Conservation (phyloP, 2,797 vertebrate species). For the Phoeniculus purpureus region DNA sequence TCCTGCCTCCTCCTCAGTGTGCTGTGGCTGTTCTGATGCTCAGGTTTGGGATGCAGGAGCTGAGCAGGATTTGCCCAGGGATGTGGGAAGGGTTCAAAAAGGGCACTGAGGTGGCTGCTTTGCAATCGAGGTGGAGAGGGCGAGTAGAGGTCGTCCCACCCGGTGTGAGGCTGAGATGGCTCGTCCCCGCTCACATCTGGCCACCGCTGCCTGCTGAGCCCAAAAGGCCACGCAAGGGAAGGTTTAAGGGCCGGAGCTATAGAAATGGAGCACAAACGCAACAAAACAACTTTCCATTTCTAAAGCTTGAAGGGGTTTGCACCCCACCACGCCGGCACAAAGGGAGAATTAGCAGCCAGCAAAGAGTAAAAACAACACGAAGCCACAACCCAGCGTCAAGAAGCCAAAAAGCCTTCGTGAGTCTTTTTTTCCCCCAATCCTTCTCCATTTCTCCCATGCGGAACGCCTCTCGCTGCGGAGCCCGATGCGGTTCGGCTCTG, state of each 20-base stretch:
- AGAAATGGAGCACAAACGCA: slow-evolving; percentile 39
- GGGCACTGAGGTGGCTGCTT: not conserved
- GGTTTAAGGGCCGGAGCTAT: not conserved
- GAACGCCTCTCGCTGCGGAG: not conserved
- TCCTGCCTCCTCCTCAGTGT: not conserved
- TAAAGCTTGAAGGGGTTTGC: slow-evolving; percentile 24
- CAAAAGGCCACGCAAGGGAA: not conserved
- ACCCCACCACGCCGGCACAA: slow-evolving; percentile 31
- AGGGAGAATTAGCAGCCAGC: slow-evolving; percentile 48
- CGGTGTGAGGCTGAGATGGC: not conserved
- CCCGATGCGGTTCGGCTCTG: not conserved
- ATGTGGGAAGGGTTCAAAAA: not conserved
- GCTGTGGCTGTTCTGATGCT: rapidly evolving
- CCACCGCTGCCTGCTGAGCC: not conserved
- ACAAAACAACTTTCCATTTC: slow-evolving; percentile 60
- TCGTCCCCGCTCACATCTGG: not conserved
- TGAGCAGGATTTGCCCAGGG: rapidly evolving
- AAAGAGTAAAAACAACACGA: slow-evolving; percentile 33
- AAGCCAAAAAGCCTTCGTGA: not conserved
- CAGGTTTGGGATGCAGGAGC: not conserved
- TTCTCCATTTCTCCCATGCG: too few relatives aligned
- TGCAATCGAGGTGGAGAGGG: not conserved
- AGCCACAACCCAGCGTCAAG: not conserved
- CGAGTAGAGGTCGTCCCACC: not conserved
- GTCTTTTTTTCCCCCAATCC: not conserved